Conservation (phyloP, 2,888 invertebrate species). For the Stegophylla sp. region DNA sequence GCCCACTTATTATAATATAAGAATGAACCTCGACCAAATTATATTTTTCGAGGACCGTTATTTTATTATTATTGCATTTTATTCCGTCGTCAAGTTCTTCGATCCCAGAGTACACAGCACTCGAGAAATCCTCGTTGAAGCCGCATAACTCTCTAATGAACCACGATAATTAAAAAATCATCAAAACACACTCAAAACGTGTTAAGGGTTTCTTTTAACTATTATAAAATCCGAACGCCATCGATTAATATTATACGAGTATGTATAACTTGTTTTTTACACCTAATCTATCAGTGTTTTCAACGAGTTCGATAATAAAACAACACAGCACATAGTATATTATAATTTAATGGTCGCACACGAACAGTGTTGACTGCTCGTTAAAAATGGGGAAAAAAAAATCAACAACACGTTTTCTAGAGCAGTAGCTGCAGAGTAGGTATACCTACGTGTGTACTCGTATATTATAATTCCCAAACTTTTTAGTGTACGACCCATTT, state of each 20-base stretch:
- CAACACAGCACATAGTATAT: not conserved
- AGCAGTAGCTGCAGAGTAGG: no score
- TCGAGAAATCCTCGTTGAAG: conserved; percentile 35
- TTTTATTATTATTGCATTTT: no score
- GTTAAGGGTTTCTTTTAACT: conserved; percentile 15
- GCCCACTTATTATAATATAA: not conserved
- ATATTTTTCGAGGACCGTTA: conserved; percentile 17
- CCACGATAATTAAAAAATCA: conserved; percentile 1
- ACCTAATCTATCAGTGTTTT: not conserved
- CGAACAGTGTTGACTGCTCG: not conserved
- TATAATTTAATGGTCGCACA: not conserved
- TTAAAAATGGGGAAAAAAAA: no score
- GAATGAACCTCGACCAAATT: not conserved
- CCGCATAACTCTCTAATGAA: conserved; percentile 4
- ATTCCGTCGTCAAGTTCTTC: conserved; percentile 1
- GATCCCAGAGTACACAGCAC: not conserved
- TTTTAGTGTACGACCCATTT: not conserved
- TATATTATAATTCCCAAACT: no score
- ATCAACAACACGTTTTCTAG: conserved; percentile 29
- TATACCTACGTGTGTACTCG: no score
- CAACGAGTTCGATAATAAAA: not conserved
- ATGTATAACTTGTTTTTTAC: not conserved
- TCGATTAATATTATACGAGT: not conserved
- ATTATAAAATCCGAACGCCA: not conserved
- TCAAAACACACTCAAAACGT: conserved; percentile 22